Conservation (phyloP, 2,113 vertebrate genomes). For the Lutjanus erythropterus region DNA sequence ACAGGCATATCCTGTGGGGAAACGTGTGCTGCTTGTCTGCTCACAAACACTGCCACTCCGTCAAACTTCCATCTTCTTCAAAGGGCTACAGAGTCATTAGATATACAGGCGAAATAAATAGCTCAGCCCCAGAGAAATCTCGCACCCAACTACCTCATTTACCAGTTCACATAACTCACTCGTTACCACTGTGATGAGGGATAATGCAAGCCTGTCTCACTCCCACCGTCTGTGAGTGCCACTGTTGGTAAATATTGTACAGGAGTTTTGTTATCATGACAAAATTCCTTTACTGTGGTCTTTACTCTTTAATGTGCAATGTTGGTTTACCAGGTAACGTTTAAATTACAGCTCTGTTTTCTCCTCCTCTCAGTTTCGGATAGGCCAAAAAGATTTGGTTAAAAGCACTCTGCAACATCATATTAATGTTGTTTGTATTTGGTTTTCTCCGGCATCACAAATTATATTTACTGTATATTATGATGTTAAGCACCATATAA, state of each 20-base stretch:
- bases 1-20: conserved; percentile 65
- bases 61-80: conserved; percentile 82
- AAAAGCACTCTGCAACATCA: neutral
- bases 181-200: conserved; percentile 29
- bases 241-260: conserved; percentile 16
- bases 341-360: neutral
- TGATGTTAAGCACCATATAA: neutral
- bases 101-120: conserved; percentile 79
- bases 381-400: neutral
- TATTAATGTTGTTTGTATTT: conserved; percentile 4
- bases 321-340: neutral
- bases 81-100: conserved; percentile 78
- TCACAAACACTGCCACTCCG: conserved; percentile 71
- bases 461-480: neutral
- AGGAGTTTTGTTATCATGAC: neutral
- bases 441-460: neutral
- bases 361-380: neutral
- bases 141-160: conserved; percentile 71
- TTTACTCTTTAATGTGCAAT: neutral
- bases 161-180: conserved; percentile 66
- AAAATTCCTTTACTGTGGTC: neutral
- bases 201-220: conserved; percentile 31
- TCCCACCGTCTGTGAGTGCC: conserved; percentile 3
- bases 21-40: conserved; percentile 54
- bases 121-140: conserved; percentile 73